Percentiles rank a stretch among this genome's conserved stretches.
Evolutionary conservation across 2,113 vertebrate genomes (phyloP).

Genomic region (Etheostoma spectabile): DNA sequence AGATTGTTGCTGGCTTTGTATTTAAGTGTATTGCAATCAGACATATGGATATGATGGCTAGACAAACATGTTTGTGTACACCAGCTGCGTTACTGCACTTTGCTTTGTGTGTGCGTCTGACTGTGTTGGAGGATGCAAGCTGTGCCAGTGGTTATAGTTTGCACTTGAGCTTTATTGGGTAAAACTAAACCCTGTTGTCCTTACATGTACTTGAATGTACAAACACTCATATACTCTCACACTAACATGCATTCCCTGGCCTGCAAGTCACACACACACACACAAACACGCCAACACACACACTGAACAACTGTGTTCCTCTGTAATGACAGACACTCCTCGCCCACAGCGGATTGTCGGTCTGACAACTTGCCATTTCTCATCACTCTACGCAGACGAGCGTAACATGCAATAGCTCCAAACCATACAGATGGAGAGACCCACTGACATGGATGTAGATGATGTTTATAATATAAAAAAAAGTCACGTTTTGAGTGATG

Average conservation of each 20-base stretch:
- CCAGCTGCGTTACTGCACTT: slow-evolving; percentile 38
- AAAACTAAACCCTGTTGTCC: slow-evolving; percentile 41
- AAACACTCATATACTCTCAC: slow-evolving; percentile 1
- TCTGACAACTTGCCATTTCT: slow-evolving; percentile 76
- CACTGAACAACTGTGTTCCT: slow-evolving; percentile 23
- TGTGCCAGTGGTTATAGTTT: slow-evolving; percentile 43
- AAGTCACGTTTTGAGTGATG: slow-evolving; percentile 67
- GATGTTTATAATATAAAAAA: slow-evolving; percentile 53
- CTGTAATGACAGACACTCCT: slow-evolving; percentile 62
- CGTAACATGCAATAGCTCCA: slow-evolving; percentile 71
- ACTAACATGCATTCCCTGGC: slow-evolving; percentile 21
- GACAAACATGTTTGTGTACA: slow-evolving; percentile 7
- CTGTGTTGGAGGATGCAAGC: slow-evolving; percentile 22
- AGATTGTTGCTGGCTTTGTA: background rate
- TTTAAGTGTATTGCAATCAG: background rate
- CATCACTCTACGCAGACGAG: slow-evolving; percentile 70
- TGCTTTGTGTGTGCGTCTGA: background rate
- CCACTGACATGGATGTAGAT: slow-evolving; percentile 65
- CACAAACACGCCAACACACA: slow-evolving; percentile 28
- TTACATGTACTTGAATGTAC: slow-evolving; percentile 34
- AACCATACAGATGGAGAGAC: slow-evolving; percentile 73
- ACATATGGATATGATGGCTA: slow-evolving; percentile 1
- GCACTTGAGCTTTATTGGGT: slow-evolving; percentile 31
- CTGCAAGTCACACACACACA: background rate
- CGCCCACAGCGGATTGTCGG: slow-evolving; percentile 67